A percentile compares a stretch with the other conserved stretches of the same genome.
phyloP scores from a whole-genome alignment of 2,888 invertebrate species.

The Metallyticus violacea region DNA sequence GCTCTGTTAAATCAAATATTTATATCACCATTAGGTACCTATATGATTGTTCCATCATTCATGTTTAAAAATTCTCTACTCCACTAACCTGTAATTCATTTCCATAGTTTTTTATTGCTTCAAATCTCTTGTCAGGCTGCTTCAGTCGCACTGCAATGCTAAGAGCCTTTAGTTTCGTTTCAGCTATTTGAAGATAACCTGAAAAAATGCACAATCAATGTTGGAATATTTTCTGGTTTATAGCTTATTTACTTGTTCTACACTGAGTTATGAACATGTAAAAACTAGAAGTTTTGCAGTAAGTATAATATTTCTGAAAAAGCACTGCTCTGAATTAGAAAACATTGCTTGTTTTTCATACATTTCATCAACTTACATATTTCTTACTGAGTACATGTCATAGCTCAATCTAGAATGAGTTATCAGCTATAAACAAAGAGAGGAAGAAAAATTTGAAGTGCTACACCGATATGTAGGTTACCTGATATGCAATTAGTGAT shows the following conservation, averaged over 20 bases:
- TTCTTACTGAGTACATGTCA: too few species aligned
- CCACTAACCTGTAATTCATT: conserved; percentile 61
- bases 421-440: neutral
- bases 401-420: neutral
- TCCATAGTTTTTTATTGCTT: conserved; percentile 71
- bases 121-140: conserved; percentile 70
- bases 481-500: too few species aligned
- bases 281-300: too few species aligned
- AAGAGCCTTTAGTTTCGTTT: conserved; percentile 72
- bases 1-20: conserved; percentile 38
- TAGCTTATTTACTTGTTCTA: neutral
- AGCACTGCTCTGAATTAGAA: too few species aligned
- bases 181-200: conserved; percentile 73
- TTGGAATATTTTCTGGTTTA: neutral
- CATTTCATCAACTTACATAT: too few species aligned
- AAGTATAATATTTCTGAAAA: too few species aligned
- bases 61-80: too few species aligned
- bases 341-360: too few species aligned
- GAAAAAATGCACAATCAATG: conserved; percentile 34
- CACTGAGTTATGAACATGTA: too few species aligned
- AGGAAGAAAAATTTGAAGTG: too few species aligned
- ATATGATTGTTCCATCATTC: too few species aligned
- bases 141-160: conserved; percentile 72
- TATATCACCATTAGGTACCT: neutral
- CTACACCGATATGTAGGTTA: too few species aligned